Conservation (phyloP, 2,888 invertebrate species). For the Nephrotoma appendiculata region DNA sequence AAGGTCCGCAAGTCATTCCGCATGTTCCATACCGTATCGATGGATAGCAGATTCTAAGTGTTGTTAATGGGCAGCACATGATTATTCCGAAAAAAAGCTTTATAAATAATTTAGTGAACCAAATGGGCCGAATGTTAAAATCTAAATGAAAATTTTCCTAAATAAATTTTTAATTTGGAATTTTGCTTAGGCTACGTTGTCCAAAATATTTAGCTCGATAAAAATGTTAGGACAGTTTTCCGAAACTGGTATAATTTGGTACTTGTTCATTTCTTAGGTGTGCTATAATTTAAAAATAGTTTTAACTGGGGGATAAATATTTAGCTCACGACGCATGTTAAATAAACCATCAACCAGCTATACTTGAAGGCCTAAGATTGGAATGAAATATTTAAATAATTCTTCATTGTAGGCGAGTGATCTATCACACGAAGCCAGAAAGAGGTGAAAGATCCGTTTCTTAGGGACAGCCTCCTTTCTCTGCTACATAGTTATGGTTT, state of each 20-base stretch:
- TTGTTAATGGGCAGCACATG: neutral
- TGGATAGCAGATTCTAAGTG: neutral
- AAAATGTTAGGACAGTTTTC: neutral
- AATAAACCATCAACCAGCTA: too few species aligned
- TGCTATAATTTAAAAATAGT: neutral
- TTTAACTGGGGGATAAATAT: too few species aligned
- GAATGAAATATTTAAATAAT: too few species aligned
- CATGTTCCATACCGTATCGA: neutral
- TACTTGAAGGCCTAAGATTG: too few species aligned
- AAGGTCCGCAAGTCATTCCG: neutral
- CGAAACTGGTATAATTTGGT: neutral
- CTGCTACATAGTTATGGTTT: too few species aligned
- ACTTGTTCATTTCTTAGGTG: neutral
- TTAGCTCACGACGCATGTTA: too few species aligned
- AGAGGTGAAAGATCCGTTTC: too few species aligned
- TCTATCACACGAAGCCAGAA: too few species aligned
- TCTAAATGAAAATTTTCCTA: neutral
- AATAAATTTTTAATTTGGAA: neutral
- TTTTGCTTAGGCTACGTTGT: neutral
- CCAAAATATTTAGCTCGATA: neutral
- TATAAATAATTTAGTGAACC: neutral
- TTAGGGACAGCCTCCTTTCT: too few species aligned
- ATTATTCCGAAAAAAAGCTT: neutral
- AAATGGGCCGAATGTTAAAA: neutral
- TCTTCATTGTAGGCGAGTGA: too few species aligned